Evolutionary conservation across 2,888 invertebrate species (phyloP).

Genomic region (Acleris holmiana): DNA sequence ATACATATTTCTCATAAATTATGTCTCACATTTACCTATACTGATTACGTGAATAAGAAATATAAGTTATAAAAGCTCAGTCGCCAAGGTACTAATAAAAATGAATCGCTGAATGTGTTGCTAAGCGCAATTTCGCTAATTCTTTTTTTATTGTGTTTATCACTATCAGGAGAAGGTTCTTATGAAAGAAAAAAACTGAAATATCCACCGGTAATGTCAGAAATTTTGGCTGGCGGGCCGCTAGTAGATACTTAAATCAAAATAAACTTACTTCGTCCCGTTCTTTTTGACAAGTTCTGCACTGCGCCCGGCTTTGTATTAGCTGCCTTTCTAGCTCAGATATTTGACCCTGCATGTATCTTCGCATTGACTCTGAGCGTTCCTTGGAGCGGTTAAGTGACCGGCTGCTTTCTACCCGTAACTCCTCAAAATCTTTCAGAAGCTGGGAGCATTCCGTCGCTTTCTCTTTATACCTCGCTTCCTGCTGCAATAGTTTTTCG

Average conservation of each 20-base stretch:
- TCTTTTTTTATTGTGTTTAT: too few relatives aligned
- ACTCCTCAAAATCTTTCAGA: conserved; percentile 62
- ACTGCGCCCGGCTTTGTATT: conserved; percentile 69
- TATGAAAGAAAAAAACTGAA: too few relatives aligned
- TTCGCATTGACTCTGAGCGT: conserved; percentile 64
- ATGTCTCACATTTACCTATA: too few relatives aligned
- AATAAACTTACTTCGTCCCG: conserved; percentile 63
- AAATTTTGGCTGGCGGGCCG: too few relatives aligned
- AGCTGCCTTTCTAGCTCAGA: conserved; percentile 72
- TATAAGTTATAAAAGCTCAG: too few relatives aligned
- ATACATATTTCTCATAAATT: too few relatives aligned
- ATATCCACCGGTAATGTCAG: too few relatives aligned
- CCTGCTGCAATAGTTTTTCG: conserved; percentile 63
- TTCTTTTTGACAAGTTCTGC: conserved; percentile 68
- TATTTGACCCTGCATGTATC: conserved; percentile 68
- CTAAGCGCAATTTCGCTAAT: too few relatives aligned
- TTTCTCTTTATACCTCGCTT: conserved; percentile 61
- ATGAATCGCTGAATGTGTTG: too few relatives aligned
- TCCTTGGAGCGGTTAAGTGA: conserved; percentile 61
- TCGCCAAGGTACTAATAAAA: too few relatives aligned
- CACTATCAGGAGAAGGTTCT: too few relatives aligned
- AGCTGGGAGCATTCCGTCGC: conserved; percentile 55
- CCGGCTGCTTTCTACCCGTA: conserved; percentile 57
- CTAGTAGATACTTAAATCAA: background rate
- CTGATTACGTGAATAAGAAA: too few relatives aligned